Conservation (phyloP, 1,140 invertebrate species). For the Lepeophtheirus salmonis region DNA sequence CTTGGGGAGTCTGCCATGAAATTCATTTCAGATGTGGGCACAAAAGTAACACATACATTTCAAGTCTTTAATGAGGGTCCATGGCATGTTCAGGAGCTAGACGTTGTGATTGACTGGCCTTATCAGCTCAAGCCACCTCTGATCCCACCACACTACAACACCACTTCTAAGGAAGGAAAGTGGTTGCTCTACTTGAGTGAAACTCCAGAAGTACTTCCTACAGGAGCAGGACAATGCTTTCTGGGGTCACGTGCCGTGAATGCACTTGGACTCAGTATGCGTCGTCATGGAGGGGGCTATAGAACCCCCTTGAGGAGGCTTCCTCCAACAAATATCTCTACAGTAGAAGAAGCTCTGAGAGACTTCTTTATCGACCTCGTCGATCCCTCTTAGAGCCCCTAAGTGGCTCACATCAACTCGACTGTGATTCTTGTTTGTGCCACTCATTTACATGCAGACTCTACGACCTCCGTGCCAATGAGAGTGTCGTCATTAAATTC, state of each 20-base stretch:
- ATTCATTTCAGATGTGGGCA: conserved; percentile 63
- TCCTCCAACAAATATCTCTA: neutral
- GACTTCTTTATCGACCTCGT: neutral
- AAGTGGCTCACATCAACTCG: conserved; percentile 21
- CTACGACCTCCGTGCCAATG: conserved; percentile 46
- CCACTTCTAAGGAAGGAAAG: conserved; percentile 48
- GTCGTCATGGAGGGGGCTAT: neutral
- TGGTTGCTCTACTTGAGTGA: conserved; percentile 76
- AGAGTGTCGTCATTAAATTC: conserved; percentile 54
- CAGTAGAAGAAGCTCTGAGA: neutral
- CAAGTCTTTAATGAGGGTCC: conserved; percentile 63
- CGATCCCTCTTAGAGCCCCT: neutral
- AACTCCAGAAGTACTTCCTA: conserved; percentile 34
- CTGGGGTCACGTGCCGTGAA: conserved; percentile 3
- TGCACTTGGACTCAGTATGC: conserved; percentile 9
- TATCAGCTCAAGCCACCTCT: conserved; percentile 37
- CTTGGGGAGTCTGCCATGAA: conserved; percentile 61
- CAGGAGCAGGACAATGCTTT: conserved; percentile 10
- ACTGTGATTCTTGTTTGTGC: conserved; percentile 56
- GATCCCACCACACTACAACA: neutral
- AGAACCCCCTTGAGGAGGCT: neutral
- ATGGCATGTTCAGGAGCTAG: conserved; percentile 53
- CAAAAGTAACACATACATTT: conserved; percentile 61
- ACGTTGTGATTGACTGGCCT: conserved; percentile 68
- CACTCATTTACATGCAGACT: conserved; percentile 62